These are phyloP conservation scores for Adelognathus sp. DNA, from an alignment of 2,888 invertebrate genomes.

Conservation along the genomic window DNA sequence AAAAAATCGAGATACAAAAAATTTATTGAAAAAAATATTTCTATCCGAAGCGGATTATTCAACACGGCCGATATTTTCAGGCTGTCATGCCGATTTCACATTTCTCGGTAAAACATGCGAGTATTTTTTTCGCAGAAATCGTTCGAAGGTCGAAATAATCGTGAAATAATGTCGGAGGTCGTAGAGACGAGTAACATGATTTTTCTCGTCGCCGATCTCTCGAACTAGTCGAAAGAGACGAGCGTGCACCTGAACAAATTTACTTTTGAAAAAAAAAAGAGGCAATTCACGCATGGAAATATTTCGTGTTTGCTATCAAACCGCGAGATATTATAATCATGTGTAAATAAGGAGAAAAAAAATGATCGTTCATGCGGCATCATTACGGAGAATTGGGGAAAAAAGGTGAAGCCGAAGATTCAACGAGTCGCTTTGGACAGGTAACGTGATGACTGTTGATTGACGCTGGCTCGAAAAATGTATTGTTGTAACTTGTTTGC, in stretches of 20 bases:
- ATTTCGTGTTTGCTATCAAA: constrained; percentile 4
- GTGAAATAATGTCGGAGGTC: neutral
- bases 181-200: neutral
- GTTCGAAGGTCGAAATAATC: neutral
- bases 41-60: too few relatives aligned
- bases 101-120: too few relatives aligned
- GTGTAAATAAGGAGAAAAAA: constrained; percentile 24
- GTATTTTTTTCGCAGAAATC: too few relatives aligned
- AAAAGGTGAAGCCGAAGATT: neutral
- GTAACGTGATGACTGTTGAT: neutral
- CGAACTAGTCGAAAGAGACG: neutral
- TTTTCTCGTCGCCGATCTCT: neutral
- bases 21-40: neutral
- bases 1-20: neutral
- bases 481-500: neutral
- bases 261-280: neutral
- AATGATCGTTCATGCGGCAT: neutral
- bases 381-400: neutral
- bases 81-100: too few relatives aligned
- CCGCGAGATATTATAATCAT: constrained; percentile 17
- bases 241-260: constrained; percentile 34
- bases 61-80: too few relatives aligned
- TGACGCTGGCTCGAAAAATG: neutral
- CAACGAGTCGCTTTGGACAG: neutral
- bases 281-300: neutral